A percentile compares a stretch with the other conserved stretches of the same genome.
Evolutionary conservation across 2,797 vertebrate genomes (phyloP).

Genomic region (Pantherophis alleghaniensis): DNA sequence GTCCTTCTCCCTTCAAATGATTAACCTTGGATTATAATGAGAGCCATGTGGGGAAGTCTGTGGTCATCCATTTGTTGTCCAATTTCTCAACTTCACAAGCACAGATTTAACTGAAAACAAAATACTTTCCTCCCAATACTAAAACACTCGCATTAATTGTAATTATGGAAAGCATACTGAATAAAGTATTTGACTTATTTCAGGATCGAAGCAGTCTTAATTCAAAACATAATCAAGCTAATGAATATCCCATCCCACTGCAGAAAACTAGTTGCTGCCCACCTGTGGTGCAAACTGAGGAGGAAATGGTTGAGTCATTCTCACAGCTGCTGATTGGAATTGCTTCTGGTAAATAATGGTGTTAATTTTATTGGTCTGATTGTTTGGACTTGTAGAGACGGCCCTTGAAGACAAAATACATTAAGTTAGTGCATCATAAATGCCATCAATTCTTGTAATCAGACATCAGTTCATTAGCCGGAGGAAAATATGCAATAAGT

Average conservation of each 20-base stretch:
- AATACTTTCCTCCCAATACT: not conserved
- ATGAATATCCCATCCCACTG: not conserved
- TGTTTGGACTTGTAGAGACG: conserved; percentile 95
- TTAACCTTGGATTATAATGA: conserved; percentile 29
- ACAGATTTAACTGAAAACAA: conserved; percentile 12
- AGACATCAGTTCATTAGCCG: not conserved
- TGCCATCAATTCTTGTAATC: not conserved
- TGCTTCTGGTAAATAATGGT: conserved; percentile 98
- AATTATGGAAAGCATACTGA: conserved; percentile 11
- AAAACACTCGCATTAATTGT: not conserved
- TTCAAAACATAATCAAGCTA: not conserved
- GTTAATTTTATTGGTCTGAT: conserved; percentile 97
- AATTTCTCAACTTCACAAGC: not conserved
- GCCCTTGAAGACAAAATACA: conserved; percentile 77
- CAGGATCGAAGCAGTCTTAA: conserved; percentile 11
- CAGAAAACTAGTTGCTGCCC: conserved; percentile 43
- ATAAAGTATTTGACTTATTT: not conserved
- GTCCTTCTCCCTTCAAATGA: conserved; percentile 13
- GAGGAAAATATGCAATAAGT: not conserved
- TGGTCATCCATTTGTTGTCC: not conserved
- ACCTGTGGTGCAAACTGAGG: conserved; percentile 97
- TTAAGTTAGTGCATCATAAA: conserved; percentile 21
- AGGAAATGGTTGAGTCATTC: conserved; percentile 92
- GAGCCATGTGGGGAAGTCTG: conserved; percentile 63
- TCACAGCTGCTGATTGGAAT: conserved; percentile 89